Base-by-base conservation (phyloP, 2,797 vertebrate genomes). In the Phylloscopus collybita region DNA sequence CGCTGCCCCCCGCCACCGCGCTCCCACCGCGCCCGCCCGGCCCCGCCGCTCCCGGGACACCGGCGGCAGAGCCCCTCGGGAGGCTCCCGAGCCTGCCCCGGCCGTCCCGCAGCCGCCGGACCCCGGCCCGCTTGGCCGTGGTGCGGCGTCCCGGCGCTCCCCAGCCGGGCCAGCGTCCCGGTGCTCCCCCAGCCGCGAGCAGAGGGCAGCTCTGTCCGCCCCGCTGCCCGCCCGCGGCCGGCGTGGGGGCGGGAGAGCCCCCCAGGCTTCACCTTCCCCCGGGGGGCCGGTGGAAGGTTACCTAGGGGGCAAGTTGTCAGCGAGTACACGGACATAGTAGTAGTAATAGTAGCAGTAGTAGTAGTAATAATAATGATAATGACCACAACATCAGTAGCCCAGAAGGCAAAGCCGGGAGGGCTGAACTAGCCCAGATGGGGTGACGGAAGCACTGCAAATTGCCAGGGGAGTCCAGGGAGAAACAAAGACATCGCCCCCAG, bases 1-100 rank as follows among this genome's bases (percentile, higher is more conserved):
- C 96, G 97, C 96, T 97, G 96, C 97, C 80, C 81, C 83, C 96
- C 86, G 80, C 95, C 87, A 73, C 86, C 92, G 93, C 73, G 47
- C 94, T 60, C 79, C 57, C 59, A 73, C 32, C 44, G 72, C 66
- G 3, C 62, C 82, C 57, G 17, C 20, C 36, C 42, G 53, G 29
- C 32, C 76, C 53, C 40, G 26, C n/a, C 5, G 30, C 50, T 67
- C 72, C 71, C 80, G 87, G 34, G 61, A 14, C 19, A 11, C 22
- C 4, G 6, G 4, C 14, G 6, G 1, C 26, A 20, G 5, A 7
- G 66, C 3, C 30, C 65, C 29, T 15, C 7, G 32, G 32, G 8
- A n/a, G 8, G 9, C 8, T 62, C 29, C 54, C 12, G 36, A 20
- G 10, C 3, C 2, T 11, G 34, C 5, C 26, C 19, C 7, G 27